Evolutionary conservation across 1,140 invertebrate species (phyloP).

Genomic region (Agrilus planipennis): DNA sequence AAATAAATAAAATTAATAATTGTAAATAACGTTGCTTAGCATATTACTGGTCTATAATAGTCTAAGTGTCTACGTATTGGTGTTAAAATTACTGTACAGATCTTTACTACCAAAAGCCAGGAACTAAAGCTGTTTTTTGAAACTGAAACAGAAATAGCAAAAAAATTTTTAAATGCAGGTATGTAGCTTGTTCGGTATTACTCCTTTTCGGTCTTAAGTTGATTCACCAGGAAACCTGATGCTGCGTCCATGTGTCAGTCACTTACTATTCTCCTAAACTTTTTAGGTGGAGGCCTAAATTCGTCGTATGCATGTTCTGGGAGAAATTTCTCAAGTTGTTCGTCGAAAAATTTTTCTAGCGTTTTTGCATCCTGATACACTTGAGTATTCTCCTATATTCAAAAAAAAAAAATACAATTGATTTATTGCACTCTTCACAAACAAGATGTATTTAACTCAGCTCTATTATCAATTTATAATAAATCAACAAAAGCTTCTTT

Average conservation of each 20-base stretch:
- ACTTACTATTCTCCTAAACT: slow-evolving; percentile 42
- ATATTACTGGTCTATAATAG: no score
- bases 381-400: slow-evolving; percentile 61
- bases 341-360: slow-evolving; percentile 76
- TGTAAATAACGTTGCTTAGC: no score
- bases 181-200: no score
- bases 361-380: slow-evolving; percentile 73
- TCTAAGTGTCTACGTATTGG: no score
- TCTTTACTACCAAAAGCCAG: no score
- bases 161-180: no score
- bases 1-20: no score
- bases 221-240: no score
- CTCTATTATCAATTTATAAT: background rate
- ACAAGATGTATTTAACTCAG: background rate
- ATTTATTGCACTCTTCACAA: background rate
- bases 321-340: slow-evolving; percentile 67
- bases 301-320: slow-evolving; percentile 56
- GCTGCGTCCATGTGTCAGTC: slow-evolving; percentile 32
- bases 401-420: slow-evolving; percentile 6
- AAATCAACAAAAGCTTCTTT: background rate
- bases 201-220: no score
- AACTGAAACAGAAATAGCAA: no score
- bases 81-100: no score
- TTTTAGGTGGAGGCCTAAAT: slow-evolving; percentile 41
- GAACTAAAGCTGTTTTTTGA: no score